Evolutionary conservation across 2,888 invertebrate genomes (phyloP), one percentile per base, ranked within the genome.

Genomic region (Cataglyphis cursor): DNA sequence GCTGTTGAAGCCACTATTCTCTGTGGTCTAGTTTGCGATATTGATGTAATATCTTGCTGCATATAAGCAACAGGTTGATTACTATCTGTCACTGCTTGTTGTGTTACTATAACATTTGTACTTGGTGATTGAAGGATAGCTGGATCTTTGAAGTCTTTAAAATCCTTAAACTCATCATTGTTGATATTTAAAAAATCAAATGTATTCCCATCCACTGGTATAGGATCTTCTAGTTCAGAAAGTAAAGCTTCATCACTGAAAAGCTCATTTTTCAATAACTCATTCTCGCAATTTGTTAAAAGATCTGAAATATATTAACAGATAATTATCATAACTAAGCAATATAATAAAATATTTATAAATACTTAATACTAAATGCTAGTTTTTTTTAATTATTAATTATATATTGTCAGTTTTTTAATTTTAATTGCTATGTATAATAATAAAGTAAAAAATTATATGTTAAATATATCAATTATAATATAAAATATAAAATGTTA

Each of bases 251-350:
- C 96, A 88, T 96, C 96, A 10, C 94, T 95, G 87, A 96, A 96
- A 18, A 96, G 92, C 85, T 95, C 95, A 89, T 93, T 95, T 90
- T 95, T 96, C 95, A 97, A 95, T 86, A 97, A 95, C 92, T 97
- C 97, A 87, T 95, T 96, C 94, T 97, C 97, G 92, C 96, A 97
- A 86, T 96, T 96, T 88, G 96, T 96, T 41, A 97, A 94, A 70
- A 97, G 95, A 95, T 97, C 97, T 97, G 80, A 61, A 48, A 59
- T 51, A 66, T 28, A 12, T 75, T n/a, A 21, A 65, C 6, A 48
- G 18, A 48, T 6, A 66, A 59, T 68, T 44, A 8, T 31, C 6
- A 21, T 10, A 48, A 80, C 3, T 28, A 31, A 1, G 15, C 24
- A 35, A 38, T 31, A 18, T 21, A 4, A n/a, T 59, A 76, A 66